A percentile compares a stretch with the other conserved stretches of the same genome.
Evolutionary conservation across 2,797 vertebrate species (phyloP).

Genomic region (Ctenochaetus hawaiiensis): DNA sequence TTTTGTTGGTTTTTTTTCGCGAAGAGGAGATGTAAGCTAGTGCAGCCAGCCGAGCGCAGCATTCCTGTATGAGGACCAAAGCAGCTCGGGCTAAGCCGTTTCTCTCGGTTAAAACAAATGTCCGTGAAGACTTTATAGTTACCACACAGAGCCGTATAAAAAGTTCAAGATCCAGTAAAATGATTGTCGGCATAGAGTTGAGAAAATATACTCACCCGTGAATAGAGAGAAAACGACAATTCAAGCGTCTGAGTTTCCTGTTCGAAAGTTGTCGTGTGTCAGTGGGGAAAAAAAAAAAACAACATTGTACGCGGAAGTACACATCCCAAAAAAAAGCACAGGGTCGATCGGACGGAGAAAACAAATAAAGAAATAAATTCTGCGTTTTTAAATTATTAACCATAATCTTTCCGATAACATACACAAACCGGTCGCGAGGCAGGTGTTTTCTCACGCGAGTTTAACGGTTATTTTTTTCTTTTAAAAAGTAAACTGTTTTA

Average conservation of each 20-base stretch:
- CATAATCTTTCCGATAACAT: no score
- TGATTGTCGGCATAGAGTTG: background rate
- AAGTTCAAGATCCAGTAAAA: background rate
- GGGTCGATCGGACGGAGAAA: background rate
- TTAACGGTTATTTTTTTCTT: constrained; percentile 14
- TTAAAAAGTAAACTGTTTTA: constrained; percentile 15
- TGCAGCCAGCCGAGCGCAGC: constrained; percentile 58
- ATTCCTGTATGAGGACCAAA: constrained; percentile 64
- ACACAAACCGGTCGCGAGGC: no score
- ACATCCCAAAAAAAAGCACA: constrained; percentile 42
- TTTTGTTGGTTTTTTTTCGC: background rate
- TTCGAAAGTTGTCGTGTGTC: constrained; percentile 84
- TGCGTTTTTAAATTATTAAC: accelerated
- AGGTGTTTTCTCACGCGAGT: background rate
- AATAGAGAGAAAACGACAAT: constrained; percentile 54
- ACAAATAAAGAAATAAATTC: background rate
- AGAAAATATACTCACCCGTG: constrained; percentile 64
- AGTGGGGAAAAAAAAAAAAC: constrained; percentile 70
- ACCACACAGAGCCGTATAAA: background rate
- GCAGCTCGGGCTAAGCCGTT: constrained; percentile 40
- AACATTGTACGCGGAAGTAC: constrained; percentile 86
- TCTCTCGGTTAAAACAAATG: constrained; percentile 54
- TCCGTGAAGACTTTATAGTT: background rate
- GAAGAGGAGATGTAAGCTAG: constrained; percentile 18
- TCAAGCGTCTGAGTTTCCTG: constrained; percentile 75